Evolutionary conservation across 2,113 vertebrate genomes (phyloP).

Genomic region (Genyomyrus donnyi): DNA sequence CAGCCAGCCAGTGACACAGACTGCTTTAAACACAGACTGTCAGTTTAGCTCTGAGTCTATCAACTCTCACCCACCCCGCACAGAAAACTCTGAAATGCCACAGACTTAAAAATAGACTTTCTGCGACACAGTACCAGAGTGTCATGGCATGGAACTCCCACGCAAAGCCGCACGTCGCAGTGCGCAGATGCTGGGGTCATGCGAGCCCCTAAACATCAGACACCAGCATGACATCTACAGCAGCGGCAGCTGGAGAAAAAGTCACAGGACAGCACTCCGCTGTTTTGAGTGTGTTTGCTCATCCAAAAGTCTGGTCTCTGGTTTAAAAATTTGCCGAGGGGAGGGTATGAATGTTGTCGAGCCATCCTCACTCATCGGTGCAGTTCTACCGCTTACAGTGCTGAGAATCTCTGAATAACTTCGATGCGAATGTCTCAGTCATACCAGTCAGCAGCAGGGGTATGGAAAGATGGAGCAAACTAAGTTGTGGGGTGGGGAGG

Average conservation of each 20-base stretch:
- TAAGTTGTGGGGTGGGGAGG: background rate
- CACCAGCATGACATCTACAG: background rate
- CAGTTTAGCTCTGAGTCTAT: slow-evolving; percentile 1
- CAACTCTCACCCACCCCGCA: background rate
- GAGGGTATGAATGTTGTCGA: background rate
- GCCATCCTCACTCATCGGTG: background rate
- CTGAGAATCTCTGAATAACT: background rate
- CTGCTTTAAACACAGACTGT: background rate
- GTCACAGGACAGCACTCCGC: background rate
- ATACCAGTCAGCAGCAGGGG: slow-evolving; percentile 14
- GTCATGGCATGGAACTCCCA: background rate
- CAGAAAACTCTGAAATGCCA: slow-evolving; percentile 17
- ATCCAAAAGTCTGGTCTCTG: background rate
- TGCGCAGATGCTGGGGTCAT: background rate
- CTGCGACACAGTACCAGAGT: background rate
- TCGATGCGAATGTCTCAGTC: slow-evolving; percentile 35
- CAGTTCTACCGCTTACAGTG: background rate
- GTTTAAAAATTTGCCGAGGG: background rate
- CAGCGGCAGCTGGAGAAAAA: background rate
- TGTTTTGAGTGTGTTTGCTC: background rate
- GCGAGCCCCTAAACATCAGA: background rate
- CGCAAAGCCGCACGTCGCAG: background rate
- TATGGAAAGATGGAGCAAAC: background rate
- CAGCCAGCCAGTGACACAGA: background rate
- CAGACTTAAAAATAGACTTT: slow-evolving; percentile 7